phyloP scores from a whole-genome alignment of 2,113 vertebrate species.

The Nymphicus hollandicus region DNA sequence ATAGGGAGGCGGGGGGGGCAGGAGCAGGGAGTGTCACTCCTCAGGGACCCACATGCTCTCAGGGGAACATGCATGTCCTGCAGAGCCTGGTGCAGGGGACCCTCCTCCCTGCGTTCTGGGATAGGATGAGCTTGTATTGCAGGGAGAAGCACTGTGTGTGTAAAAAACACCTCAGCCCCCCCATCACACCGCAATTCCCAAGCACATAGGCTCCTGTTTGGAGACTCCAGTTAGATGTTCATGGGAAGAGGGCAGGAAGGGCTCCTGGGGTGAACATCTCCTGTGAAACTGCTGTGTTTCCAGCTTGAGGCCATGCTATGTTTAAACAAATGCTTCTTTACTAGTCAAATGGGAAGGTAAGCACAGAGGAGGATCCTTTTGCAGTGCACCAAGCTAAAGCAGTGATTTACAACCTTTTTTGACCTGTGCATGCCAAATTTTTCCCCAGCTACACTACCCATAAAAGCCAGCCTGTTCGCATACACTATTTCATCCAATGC shows the following conservation, averaged over 20 bases:
- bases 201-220: not conserved
- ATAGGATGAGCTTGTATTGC: fast-evolving
- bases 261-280: not conserved
- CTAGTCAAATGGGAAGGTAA: not conserved
- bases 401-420: not conserved
- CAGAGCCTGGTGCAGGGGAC: not conserved
- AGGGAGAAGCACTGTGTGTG: not conserved
- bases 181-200: not conserved
- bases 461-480: not conserved
- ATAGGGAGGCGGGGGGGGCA: fast-evolving
- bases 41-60: fast-evolving
- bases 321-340: not conserved
- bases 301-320: not conserved
- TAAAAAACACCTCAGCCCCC: not conserved
- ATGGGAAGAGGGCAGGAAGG: not conserved
- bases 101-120: not conserved
- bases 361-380: not conserved
- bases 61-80: not conserved
- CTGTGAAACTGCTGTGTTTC: not conserved
- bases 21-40: not conserved
- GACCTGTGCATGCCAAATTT: not conserved
- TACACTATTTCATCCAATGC: not conserved
- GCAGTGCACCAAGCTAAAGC: not conserved
- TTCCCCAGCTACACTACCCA: not conserved
- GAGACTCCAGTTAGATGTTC: not conserved